Evolutionary conservation across 2,797 vertebrate species (phyloP).

Genomic region (Micropoecilia bifurca): DNA sequence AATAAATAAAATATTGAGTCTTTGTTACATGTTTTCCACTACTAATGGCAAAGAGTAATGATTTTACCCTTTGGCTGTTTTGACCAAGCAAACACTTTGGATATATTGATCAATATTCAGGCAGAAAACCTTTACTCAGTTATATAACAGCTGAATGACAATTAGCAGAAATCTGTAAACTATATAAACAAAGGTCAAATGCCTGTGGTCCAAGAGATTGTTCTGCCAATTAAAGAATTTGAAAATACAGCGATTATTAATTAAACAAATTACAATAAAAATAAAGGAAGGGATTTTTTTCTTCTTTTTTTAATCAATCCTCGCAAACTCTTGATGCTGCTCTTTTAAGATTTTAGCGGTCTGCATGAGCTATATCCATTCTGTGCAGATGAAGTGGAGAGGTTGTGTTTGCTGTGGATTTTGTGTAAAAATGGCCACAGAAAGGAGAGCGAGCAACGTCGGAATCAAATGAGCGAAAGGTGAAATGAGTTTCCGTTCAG

Average conservation of each 20-base stretch:
- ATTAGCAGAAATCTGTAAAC: constrained; percentile 9
- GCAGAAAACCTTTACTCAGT: not conserved
- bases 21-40: constrained; percentile 12
- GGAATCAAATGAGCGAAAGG: constrained; percentile 42
- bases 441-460: constrained; percentile 31
- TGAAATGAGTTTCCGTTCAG: constrained; percentile 57
- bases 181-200: constrained; percentile 4
- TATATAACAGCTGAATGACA: not conserved
- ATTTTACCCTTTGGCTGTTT: constrained; percentile 5
- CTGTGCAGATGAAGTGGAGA: not conserved
- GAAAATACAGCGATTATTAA: not conserved
- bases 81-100: constrained; percentile 8
- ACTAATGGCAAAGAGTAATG: not conserved
- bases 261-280: not conserved
- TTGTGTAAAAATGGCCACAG: constrained; percentile 13
- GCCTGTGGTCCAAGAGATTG: not conserved
- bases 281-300: not conserved
- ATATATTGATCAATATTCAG: constrained; percentile 8
- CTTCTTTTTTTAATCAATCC: not conserved
- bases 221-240: constrained; percentile 8
- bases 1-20: constrained; percentile 1
- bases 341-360: not conserved
- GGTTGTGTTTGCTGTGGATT: not conserved
- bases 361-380: not conserved
- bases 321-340: not conserved